phyloP scores from a whole-genome alignment of 2,888 invertebrate genomes.

The Therioaphis trifolii region DNA sequence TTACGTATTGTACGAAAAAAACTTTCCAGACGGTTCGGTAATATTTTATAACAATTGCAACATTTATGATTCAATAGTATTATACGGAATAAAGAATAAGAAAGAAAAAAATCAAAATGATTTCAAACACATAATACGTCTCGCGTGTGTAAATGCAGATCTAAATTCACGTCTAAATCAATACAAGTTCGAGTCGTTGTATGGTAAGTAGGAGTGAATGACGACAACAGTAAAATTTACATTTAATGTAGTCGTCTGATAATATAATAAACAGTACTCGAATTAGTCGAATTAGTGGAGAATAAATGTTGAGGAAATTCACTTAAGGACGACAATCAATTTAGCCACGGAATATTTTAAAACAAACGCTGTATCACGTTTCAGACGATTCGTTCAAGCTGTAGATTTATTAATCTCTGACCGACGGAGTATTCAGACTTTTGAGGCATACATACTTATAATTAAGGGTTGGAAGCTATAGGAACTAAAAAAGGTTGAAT shows the following conservation, averaged over 20 bases:
- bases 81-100: too few relatives aligned
- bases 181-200: background rate
- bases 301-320: constrained; percentile 43
- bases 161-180: background rate
- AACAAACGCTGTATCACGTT: background rate
- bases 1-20: too few relatives aligned
- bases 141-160: background rate
- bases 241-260: constrained; percentile 29
- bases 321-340: constrained; percentile 38
- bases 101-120: constrained; percentile 26
- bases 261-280: background rate
- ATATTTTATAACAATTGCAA: too few relatives aligned
- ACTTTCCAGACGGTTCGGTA: too few relatives aligned
- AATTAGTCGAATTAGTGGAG: constrained; percentile 2
- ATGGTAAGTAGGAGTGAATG: too few relatives aligned
- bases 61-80: too few relatives aligned
- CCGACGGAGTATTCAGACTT: too few relatives aligned
- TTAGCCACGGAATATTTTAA: constrained; percentile 34
- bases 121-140: background rate
- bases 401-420: constrained; percentile 29
- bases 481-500: too few relatives aligned
- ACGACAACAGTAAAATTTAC: too few relatives aligned
- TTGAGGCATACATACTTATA: too few relatives aligned
- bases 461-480: too few relatives aligned
- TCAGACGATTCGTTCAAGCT: background rate